phyloP scores from a whole-genome alignment of 1,140 invertebrate species.

The Antheraea mylitta region DNA sequence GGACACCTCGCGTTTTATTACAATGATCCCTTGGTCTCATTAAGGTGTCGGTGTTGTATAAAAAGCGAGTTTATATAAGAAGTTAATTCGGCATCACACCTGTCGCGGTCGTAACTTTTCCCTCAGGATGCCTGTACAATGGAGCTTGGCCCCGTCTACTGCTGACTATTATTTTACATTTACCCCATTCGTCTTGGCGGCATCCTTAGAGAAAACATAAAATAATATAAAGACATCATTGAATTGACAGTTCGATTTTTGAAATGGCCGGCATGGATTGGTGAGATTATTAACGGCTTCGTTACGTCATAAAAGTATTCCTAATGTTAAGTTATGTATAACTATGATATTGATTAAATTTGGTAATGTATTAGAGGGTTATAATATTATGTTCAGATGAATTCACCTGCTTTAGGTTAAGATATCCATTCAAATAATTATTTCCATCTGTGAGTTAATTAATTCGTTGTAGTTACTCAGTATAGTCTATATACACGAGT shows the following conservation, averaged over 20 bases:
- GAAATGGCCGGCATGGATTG: slow-evolving; percentile 42
- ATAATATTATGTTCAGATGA: not conserved
- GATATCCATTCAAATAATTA: not conserved
- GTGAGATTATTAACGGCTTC: slow-evolving; percentile 49
- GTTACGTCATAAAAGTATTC: slow-evolving; percentile 29
- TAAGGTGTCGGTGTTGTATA: slow-evolving; percentile 63
- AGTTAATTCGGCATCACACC: slow-evolving; percentile 74
- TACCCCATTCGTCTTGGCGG: slow-evolving; percentile 53
- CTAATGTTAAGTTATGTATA: slow-evolving; percentile 25
- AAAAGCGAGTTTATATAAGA: slow-evolving; percentile 72
- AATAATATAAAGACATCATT: slow-evolving; percentile 65
- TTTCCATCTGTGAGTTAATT: not conserved
- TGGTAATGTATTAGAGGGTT: slow-evolving; percentile 3
- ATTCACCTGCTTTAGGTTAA: not conserved
- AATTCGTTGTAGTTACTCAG: not conserved
- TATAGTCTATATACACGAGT: not conserved
- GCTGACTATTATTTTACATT: slow-evolving; percentile 52
- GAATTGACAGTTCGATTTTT: slow-evolving; percentile 66
- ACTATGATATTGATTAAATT: slow-evolving; percentile 22
- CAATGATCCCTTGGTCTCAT: slow-evolving; percentile 56
- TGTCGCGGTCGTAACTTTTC: slow-evolving; percentile 73
- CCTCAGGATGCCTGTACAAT: slow-evolving; percentile 67
- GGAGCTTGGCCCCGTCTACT: slow-evolving; percentile 53
- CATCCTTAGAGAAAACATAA: slow-evolving; percentile 62
- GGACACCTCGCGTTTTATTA: slow-evolving; percentile 51